Base-by-base conservation (phyloP, 2,888 invertebrate species). In the Rhopalosiphum nymphaeae region DNA sequence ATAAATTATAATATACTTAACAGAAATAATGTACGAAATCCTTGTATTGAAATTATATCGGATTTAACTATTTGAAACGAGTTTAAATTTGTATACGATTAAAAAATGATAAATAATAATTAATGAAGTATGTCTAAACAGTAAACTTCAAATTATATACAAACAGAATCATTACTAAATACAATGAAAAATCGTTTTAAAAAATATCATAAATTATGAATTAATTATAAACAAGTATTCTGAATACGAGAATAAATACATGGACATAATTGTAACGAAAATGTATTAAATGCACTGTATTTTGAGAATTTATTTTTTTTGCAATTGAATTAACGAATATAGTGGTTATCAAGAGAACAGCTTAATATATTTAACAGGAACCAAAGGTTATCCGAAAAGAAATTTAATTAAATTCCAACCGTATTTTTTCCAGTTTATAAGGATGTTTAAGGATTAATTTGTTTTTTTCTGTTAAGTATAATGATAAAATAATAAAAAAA, bases 331-430 rank as follows among this genome's bases (percentile, higher is more conserved):
- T 78, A 78, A 78, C 21, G 36, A 42, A 36, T 78, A 21, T 85
- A 29, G 10, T 13, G 44, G 11, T 44, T 85, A 85, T 26, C 44
- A 44, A 85, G 13, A 42, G 44, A 13, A 29, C 44, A 44, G 85
- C 44, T 26, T 44, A 85, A 85, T 85, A 85, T 85, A 85, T 85
- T 85, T 29, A 85, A 26, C 29, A 13, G 42, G 44, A 44, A 85
- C 85, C 44, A 44, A 85, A 85, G 85, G 44, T 44, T 85, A 85
- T 44, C 44, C 44, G 44, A 44, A 85, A 85, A 85, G 10, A 85
- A 85, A 85, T 85, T 85, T 44, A 85, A 85, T 85, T 85, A 85
- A 85, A 85, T 85, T 85, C 85, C 29, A 13, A 29, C 85, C 10
- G 85, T 85, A 85, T 42, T 29, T 85, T 36, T 44, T 84, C 44